Conservation (phyloP, 1,140 invertebrate species). For the Dendroctonus ponderosae region DNA sequence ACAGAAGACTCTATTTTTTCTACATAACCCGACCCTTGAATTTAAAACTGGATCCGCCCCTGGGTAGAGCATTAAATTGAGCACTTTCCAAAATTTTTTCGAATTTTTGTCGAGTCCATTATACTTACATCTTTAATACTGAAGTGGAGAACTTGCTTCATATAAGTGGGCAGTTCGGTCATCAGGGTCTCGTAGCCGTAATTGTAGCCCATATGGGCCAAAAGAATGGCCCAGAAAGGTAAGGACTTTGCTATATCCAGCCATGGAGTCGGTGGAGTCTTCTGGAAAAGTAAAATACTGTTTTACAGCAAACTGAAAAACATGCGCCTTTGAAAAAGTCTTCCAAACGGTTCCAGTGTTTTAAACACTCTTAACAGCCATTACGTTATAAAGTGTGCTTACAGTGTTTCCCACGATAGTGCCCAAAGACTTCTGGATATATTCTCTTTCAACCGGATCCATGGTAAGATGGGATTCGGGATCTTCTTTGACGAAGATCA, state of each 20-base stretch:
- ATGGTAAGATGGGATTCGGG: conserved; percentile 80
- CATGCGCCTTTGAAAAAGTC: too few species aligned
- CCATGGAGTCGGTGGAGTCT: conserved; percentile 86
- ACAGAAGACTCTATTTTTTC: too few species aligned
- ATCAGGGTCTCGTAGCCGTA: conserved; percentile 90
- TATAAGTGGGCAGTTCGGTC: conserved; percentile 93
- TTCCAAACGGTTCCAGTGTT: too few species aligned
- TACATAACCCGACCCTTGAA: too few species aligned
- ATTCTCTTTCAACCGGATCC: conserved; percentile 78
- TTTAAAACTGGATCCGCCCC: too few species aligned
- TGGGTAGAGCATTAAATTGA: too few species aligned
- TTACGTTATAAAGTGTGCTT: conserved; percentile 46
- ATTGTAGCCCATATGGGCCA: conserved; percentile 83
- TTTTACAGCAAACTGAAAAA: too few species aligned
- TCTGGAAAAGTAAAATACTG: conserved; percentile 55
- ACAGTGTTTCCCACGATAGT: conserved; percentile 70
- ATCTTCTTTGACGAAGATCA: conserved; percentile 76
- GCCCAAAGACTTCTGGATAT: conserved; percentile 81
- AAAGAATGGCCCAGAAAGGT: conserved; percentile 77
- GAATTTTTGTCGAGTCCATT: too few species aligned
- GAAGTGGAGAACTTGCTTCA: conserved; percentile 93
- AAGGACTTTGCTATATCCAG: conserved; percentile 75
- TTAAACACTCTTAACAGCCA: too few species aligned
- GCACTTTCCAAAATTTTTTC: too few species aligned
- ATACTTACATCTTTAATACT: conserved; percentile 81